These are phyloP conservation scores for Panulirus ornatus DNA, from an alignment of 1,140 invertebrate genomes.

Conservation along the genomic window DNA sequence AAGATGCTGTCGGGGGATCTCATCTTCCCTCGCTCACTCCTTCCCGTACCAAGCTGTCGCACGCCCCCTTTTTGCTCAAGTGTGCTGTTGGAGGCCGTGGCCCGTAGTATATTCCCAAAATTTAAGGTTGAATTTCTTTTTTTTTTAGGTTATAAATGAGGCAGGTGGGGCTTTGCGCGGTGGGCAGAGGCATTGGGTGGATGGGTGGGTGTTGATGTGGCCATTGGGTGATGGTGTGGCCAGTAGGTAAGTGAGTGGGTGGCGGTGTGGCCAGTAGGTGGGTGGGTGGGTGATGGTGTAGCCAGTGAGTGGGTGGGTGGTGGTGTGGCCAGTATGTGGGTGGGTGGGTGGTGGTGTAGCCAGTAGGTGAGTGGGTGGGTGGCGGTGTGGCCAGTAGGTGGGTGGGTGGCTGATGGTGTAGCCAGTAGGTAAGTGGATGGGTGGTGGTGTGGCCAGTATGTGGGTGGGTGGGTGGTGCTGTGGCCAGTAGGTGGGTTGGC, in stretches of 20 bases:
- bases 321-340: not conserved
- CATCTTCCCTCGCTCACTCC: no score
- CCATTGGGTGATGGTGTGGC: no score
- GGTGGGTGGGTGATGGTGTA: not conserved
- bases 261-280: not conserved
- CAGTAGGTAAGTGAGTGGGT: not conserved
- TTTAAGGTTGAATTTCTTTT: no score
- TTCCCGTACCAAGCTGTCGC: no score
- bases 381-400: not conserved
- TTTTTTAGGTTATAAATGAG: no score
- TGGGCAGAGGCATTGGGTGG: not conserved
- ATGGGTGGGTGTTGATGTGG: constrained; percentile 10
- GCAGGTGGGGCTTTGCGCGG: no score
- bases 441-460: not conserved
- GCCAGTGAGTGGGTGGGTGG: not conserved
- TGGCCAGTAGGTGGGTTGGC: no score
- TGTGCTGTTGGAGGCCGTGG: no score
- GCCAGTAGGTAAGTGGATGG: not conserved
- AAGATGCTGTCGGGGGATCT: no score
- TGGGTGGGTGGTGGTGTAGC: not conserved
- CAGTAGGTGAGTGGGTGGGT: not conserved
- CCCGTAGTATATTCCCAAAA: no score
- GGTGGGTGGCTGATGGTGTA: not conserved
- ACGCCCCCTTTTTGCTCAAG: no score
- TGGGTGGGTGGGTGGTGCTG: no score